Evolutionary conservation across 2,888 invertebrate species (phyloP), one percentile per base, ranked within the genome.

Genomic region (Laspeyria flexula): DNA sequence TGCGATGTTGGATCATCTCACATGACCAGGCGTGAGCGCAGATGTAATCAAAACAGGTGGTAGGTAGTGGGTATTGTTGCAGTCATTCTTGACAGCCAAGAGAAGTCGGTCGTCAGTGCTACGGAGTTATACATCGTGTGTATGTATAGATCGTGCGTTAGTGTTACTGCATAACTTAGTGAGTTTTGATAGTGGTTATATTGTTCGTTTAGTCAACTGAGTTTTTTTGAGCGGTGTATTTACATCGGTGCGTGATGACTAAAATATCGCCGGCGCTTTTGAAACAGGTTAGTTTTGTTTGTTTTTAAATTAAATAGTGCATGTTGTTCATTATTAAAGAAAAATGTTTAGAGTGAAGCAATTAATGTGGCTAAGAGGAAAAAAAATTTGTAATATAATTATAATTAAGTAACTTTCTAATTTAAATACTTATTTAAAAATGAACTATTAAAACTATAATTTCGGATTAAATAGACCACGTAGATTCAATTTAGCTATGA

Each of bases 261-360:
- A 77, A 77, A 63, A 46, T 87, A 43, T 77, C 87, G 37, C 65
- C 79, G 51, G 85, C 86, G n/a, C 77, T 88, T 66, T 56, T 87
- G 27, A 88, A 87, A 74, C 88, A 88, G 85, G 88, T 88, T 67
- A 45, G 58, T 54, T 38, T 3, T 7, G 1, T 25, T 25, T 25
- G 1, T 25, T 25, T 7, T 25, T 25, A 25, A 4, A 25, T 25
- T 25, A 7, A 7, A 25, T 18, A n/a, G n/a, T n/a, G n/a, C n/a
- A n/a, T n/a, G n/a, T n/a, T n/a, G n/a, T n/a, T n/a, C n/a, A n/a
- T n/a, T n/a, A n/a, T n/a, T n/a, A n/a, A n/a, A n/a, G n/a, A n/a
- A n/a, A n/a, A n/a, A n/a, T n/a, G n/a, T n/a, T n/a, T n/a, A n/a
- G n/a, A n/a, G n/a, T n/a, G n/a, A n/a, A n/a, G n/a, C n/a, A n/a